These are phyloP conservation scores for Cylloceria caligata DNA, from an alignment of 2,888 invertebrate species.

Conservation along the genomic window DNA sequence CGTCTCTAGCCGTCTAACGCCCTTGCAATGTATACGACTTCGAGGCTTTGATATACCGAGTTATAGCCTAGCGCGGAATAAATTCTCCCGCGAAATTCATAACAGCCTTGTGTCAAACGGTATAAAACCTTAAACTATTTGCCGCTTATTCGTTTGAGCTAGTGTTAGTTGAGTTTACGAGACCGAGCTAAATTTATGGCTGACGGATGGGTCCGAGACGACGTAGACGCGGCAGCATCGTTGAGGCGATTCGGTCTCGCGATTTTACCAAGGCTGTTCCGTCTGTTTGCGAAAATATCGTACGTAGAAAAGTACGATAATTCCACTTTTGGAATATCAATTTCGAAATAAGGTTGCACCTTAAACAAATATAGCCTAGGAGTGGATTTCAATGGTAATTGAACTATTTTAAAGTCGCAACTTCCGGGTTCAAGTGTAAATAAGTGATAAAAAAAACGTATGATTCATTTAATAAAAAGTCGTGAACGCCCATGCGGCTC, in stretches of 20 bases:
- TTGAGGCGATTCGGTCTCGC: conserved; percentile 30
- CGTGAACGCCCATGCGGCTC: background rate
- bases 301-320: background rate
- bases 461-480: background rate
- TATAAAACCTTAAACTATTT: background rate
- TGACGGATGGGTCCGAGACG: conserved; percentile 41
- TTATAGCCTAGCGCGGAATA: background rate
- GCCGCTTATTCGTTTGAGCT: conserved; percentile 20
- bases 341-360: background rate
- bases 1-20: background rate
- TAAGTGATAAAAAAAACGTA: background rate
- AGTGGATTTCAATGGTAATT: background rate
- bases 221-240: background rate
- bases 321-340: conserved; percentile 15
- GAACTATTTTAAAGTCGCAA: background rate
- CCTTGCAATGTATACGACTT: conserved; percentile 28
- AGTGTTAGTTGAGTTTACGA: conserved; percentile 21
- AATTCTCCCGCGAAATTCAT: conserved; percentile 20
- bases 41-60: conserved; percentile 6
- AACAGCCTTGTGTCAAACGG: conserved; percentile 28
- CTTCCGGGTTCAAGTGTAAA: background rate
- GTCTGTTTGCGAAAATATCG: conserved; percentile 22
- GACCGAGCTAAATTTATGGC: conserved; percentile 51
- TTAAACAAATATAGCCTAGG: background rate
- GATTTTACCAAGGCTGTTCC: conserved; percentile 32